Base-by-base conservation (phyloP, 2,888 invertebrate species). In the Dexiosoma caninum region DNA sequence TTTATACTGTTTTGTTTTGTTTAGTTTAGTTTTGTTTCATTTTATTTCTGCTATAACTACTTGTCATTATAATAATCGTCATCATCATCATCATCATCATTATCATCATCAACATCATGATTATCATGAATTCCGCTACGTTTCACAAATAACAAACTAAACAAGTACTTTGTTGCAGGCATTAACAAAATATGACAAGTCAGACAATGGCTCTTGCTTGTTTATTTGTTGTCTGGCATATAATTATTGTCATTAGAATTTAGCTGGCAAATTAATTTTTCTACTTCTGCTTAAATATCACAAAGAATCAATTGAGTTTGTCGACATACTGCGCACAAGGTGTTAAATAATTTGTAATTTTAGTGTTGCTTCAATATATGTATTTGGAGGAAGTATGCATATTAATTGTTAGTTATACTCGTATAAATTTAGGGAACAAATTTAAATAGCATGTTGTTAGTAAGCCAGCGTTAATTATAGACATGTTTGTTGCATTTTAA, bases 171-270 rank as follows among this genome's bases (percentile, higher is more conserved):
- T 30, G 40, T 55, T 14, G 55, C 69, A 30, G 30, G n/a, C 60
- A 51, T 44, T 14, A 37, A 55, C 46, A 70, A 64, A 64, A 57
- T 77, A 40, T 44, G 40, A 49, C 74, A 67, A 72, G 46, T 62
- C 59, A 57, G 57, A 51, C 75, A 37, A 69, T 53, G 35, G 35
- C 55, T 40, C 8, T 57, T 57, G n/a, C 16, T 23, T 19, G 23
- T 40, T 57, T 57, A 8, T 23, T 23, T 19, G 23, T 40, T 32
- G 66, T 49, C 21, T 37, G 53, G 55, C 80, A 71, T 76, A 76
- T 81, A 81, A 81, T 81, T 81, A 81, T 72, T 76, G 80, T 76
- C 76, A 76, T 81, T 81, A 72, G 76, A 81, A 81, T 81, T 76
- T 81, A 72, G 71, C 70, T 81, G 76, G 71, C 80, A 76, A 81